Conservation (phyloP, 2,113 vertebrate species). For the Cromileptes altivelis region DNA sequence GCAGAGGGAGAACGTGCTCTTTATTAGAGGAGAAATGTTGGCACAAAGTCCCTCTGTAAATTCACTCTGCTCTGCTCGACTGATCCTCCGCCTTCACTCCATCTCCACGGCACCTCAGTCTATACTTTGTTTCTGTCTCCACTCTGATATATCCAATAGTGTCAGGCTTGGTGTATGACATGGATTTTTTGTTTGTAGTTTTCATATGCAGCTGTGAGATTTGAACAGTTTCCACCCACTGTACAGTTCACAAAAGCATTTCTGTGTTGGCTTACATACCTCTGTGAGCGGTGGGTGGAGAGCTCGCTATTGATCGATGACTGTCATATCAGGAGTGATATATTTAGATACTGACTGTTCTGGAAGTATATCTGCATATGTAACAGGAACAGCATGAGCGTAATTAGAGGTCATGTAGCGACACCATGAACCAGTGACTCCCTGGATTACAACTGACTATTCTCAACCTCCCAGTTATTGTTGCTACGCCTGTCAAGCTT, state of each 20-base stretch:
- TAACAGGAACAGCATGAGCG: not conserved
- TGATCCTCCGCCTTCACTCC: slow-evolving; percentile 45
- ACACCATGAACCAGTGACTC: not conserved
- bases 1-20: slow-evolving; percentile 43
- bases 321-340: slow-evolving; percentile 24
- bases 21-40: slow-evolving; percentile 68
- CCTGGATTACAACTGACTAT: not conserved
- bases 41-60: slow-evolving; percentile 50
- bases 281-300: slow-evolving; percentile 31
- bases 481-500: not conserved
- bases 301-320: slow-evolving; percentile 33
- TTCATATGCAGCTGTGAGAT: slow-evolving; percentile 11
- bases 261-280: not conserved
- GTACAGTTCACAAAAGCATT: not conserved
- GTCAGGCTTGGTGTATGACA: not conserved
- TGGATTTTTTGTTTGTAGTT: not conserved
- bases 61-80: slow-evolving; percentile 43
- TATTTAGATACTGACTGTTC: slow-evolving; percentile 3
- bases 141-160: slow-evolving; percentile 12
- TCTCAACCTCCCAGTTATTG: not conserved
- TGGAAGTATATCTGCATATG: not conserved
- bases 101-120: slow-evolving; percentile 17
- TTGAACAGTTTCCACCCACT: slow-evolving; percentile 8
- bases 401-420: not conserved
- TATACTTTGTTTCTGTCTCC: slow-evolving; percentile 34